These are phyloP conservation scores for Cantharis nigra DNA, from an alignment of 2,888 invertebrate genomes.

Conservation along the genomic window DNA sequence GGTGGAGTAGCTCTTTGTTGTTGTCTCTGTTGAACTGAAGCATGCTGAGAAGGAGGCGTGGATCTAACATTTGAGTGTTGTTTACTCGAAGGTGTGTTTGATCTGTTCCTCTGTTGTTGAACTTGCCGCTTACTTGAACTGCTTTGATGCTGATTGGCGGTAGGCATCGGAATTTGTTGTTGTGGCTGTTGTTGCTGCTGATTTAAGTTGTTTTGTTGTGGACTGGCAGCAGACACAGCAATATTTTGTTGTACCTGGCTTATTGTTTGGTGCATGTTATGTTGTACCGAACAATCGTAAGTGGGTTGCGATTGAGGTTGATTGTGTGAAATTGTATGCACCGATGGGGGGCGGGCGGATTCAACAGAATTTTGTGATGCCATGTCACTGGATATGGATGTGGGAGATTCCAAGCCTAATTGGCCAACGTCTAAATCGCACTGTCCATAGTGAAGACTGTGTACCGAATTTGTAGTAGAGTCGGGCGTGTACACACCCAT, in stretches of 20 bases:
- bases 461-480: slow-evolving; percentile 81
- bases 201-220: slow-evolving; percentile 53
- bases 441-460: slow-evolving; percentile 75
- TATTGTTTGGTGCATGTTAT: slow-evolving; percentile 36
- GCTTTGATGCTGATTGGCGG: slow-evolving; percentile 43
- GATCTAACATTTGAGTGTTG: slow-evolving; percentile 47
- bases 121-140: slow-evolving; percentile 50
- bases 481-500: slow-evolving; percentile 88
- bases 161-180: slow-evolving; percentile 41
- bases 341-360: slow-evolving; percentile 62
- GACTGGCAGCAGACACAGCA: slow-evolving; percentile 57
- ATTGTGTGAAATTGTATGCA: slow-evolving; percentile 52
- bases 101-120: slow-evolving; percentile 48
- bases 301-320: slow-evolving; percentile 47
- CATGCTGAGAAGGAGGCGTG: slow-evolving; percentile 50
- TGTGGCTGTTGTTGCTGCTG: slow-evolving; percentile 45
- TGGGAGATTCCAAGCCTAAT: slow-evolving; percentile 84
- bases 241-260: slow-evolving; percentile 45
- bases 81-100: slow-evolving; percentile 52
- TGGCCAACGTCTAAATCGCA: slow-evolving; percentile 85
- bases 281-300: slow-evolving; percentile 74
- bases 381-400: slow-evolving; percentile 85
- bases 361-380: slow-evolving; percentile 75
- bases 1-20: slow-evolving; percentile 22
- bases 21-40: slow-evolving; percentile 40